phyloP scores from a whole-genome alignment of 2,888 invertebrate species.

The Gymnosoma rotundatum region DNA sequence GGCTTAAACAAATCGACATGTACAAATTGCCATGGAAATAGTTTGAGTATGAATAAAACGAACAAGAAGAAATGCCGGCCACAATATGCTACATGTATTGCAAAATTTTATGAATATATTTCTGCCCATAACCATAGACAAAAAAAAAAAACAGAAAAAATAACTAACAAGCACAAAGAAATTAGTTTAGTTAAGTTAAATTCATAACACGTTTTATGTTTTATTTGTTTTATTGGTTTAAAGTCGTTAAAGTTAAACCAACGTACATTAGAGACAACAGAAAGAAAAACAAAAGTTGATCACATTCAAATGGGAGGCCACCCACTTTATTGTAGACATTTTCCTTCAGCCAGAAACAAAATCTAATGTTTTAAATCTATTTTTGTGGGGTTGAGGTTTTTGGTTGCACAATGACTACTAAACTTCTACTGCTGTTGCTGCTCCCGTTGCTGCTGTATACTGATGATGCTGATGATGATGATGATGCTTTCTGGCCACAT shows the following conservation, averaged over 20 bases:
- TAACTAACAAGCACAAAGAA: conserved; percentile 32
- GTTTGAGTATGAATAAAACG: conserved; percentile 51
- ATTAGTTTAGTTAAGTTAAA: conserved; percentile 59
- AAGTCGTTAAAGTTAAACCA: conserved; percentile 61
- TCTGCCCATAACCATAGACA: background rate
- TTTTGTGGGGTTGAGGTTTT: conserved; percentile 12
- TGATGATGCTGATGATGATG: background rate
- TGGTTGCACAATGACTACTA: conserved; percentile 27
- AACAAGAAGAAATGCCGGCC: conserved; percentile 28
- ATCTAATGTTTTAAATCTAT: conserved; percentile 32
- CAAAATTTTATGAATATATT: conserved; percentile 38
- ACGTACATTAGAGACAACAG: conserved; percentile 17
- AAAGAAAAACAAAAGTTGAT: conserved; percentile 2
- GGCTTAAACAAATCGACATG: conserved; percentile 44
- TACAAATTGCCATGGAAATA: conserved; percentile 51
- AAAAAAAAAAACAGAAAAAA: too few species aligned
- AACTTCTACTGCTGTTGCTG: background rate
- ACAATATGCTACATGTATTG: conserved; percentile 26
- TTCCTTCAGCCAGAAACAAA: conserved; percentile 15
- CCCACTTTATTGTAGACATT: conserved; percentile 50
- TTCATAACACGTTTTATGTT: conserved; percentile 70
- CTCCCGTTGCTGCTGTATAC: background rate
- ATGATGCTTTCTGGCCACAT: conserved; percentile 24
- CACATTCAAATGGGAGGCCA: conserved; percentile 50
- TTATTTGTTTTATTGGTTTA: conserved; percentile 67